Evolutionary conservation across 2,113 vertebrate species (phyloP).

Genomic region (Sander lucioperca): DNA sequence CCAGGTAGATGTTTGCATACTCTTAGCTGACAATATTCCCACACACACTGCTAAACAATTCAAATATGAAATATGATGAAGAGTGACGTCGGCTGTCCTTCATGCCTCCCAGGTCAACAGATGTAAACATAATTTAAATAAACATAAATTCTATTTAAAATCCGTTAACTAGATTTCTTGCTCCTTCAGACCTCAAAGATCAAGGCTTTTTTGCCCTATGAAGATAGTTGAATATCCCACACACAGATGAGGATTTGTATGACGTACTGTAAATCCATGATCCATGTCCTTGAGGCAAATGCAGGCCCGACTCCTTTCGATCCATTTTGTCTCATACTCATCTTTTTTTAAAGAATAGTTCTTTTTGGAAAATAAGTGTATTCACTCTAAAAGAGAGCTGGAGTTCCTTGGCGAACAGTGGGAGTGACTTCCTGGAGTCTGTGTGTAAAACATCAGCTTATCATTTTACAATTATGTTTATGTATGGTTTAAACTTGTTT

Average conservation of each 20-base stretch:
- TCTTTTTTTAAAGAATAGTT: neutral
- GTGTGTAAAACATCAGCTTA: neutral
- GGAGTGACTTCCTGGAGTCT: neutral
- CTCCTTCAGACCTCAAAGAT: neutral
- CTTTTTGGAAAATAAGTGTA: neutral
- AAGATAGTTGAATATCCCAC: neutral
- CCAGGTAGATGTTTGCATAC: neutral
- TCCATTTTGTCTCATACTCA: neutral
- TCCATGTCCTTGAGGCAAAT: neutral
- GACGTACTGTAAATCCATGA: neutral
- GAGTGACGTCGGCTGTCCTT: neutral
- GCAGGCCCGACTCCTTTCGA: neutral
- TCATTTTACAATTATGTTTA: neutral
- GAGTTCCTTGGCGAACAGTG: neutral
- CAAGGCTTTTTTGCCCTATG: neutral
- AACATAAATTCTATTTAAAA: constrained; percentile 17
- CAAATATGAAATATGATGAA: neutral
- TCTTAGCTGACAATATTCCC: neutral
- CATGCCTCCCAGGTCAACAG: neutral
- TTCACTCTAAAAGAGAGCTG: too few relatives aligned
- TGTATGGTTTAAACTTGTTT: neutral
- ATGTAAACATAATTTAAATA: constrained; percentile 18
- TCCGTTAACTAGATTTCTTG: neutral
- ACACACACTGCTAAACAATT: neutral
- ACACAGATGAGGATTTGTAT: neutral